Percentiles rank a stretch among this genome's conserved stretches.
These are phyloP conservation scores for Paramormyrops kingsleyae DNA, from an alignment of 2,113 vertebrate genomes.

Conservation along the genomic window DNA sequence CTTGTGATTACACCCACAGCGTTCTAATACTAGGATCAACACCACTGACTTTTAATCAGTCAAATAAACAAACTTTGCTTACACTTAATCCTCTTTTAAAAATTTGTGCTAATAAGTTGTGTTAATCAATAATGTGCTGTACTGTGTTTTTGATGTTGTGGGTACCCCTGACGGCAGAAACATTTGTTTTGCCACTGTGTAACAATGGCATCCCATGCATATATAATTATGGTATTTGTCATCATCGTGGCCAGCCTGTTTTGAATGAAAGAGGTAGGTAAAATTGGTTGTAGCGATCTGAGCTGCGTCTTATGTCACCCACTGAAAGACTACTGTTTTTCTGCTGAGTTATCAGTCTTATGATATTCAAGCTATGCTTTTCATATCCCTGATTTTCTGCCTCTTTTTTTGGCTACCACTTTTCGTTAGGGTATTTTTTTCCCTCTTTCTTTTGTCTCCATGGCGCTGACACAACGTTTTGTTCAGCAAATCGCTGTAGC, in stretches of 20 bases:
- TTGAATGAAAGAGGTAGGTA: not conserved
- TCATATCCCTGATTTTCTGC: not conserved
- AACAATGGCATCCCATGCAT: not conserved
- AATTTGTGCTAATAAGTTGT: not conserved
- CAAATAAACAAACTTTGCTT: not conserved
- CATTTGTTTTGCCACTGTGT: not conserved
- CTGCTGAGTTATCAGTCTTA: not conserved
- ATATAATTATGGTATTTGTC: not conserved
- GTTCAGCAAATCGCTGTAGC: constrained; percentile 12
- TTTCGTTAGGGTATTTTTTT: not conserved
- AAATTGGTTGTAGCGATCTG: not conserved
- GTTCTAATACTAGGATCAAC: not conserved
- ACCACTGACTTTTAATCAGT: not conserved
- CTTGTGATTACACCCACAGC: not conserved
- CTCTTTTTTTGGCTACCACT: not conserved
- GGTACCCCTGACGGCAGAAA: not conserved
- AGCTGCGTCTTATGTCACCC: not conserved
- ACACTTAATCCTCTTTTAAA: not conserved
- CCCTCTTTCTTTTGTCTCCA: not conserved
- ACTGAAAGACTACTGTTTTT: not conserved
- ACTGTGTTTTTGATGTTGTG: not conserved
- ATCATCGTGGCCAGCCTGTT: not conserved
- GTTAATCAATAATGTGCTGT: not conserved
- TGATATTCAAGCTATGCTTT: not conserved
- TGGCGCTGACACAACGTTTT: constrained; percentile 4